These are phyloP conservation scores for Cancer borealis DNA, from an alignment of 2,888 invertebrate species.

Conservation along the genomic window DNA sequence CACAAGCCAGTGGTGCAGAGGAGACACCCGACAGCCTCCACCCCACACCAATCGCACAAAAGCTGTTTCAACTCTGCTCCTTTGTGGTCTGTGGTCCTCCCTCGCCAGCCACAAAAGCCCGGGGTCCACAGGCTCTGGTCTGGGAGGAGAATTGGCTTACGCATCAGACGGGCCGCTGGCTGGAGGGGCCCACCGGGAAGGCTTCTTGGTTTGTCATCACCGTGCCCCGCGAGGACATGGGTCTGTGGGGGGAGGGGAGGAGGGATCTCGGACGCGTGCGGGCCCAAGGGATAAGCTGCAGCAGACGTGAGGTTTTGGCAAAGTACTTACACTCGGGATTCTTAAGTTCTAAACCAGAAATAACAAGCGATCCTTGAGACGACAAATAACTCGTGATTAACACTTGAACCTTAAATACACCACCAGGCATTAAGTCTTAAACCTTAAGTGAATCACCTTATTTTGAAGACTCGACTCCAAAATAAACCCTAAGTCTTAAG, in stretches of 20 bases:
- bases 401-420: not conserved
- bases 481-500: not conserved
- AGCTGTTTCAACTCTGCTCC: constrained; percentile 28
- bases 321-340: not conserved
- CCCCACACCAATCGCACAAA: constrained; percentile 27
- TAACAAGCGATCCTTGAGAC: not conserved
- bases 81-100: not conserved
- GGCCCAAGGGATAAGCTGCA: not conserved
- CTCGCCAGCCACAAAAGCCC: not conserved
- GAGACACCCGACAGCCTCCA: not conserved
- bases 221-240: constrained; percentile 8
- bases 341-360: constrained; percentile 24
- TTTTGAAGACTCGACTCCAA: not conserved
- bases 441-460: not conserved
- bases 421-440: not conserved
- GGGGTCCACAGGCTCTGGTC: not conserved
- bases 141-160: constrained; percentile 27
- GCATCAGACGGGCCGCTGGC: not conserved
- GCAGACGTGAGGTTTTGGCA: constrained; percentile 16
- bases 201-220: constrained; percentile 38
- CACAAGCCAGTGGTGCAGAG: not conserved
- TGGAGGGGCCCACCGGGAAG: not conserved
- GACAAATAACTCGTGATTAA: not conserved
- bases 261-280: not conserved
- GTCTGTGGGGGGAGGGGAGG: too few relatives aligned